Conservation (phyloP, 2,113 vertebrate genomes). For the Paraplagusia blochii region DNA sequence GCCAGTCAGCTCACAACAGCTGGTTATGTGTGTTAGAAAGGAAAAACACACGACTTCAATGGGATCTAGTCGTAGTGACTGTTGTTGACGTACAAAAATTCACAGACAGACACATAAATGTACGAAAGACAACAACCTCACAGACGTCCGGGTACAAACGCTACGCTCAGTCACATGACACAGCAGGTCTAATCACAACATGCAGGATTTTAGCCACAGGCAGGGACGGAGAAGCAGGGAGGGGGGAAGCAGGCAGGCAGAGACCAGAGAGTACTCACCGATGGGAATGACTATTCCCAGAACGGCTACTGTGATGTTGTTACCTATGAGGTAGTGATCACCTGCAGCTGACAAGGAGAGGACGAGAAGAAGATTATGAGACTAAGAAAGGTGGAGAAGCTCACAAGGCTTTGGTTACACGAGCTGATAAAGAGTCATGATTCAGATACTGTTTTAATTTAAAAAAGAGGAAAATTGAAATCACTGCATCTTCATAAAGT, state of each 20-base stretch:
- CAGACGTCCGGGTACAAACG: neutral
- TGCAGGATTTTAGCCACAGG: constrained; percentile 35
- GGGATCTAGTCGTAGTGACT: too few relatives aligned
- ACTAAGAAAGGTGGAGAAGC: constrained; percentile 18
- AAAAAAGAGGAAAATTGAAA: too few relatives aligned
- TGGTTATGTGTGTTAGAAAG: too few relatives aligned
- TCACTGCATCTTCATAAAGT: too few relatives aligned
- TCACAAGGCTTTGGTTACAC: neutral
- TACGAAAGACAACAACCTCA: too few relatives aligned
- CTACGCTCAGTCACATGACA: neutral
- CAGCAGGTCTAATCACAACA: constrained; percentile 11
- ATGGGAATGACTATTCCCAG: constrained; percentile 92
- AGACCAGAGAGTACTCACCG: constrained; percentile 78
- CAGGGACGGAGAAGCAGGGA: constrained; percentile 43
- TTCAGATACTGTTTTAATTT: too few relatives aligned
- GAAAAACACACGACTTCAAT: neutral
- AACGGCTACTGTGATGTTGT: constrained; percentile 89
- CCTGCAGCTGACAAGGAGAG: constrained; percentile 80
- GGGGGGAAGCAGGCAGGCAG: constrained; percentile 54
- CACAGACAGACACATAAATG: constrained; percentile 1
- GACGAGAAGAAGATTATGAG: constrained; percentile 17
- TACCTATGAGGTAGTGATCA: constrained; percentile 83
- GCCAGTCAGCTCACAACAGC: too few relatives aligned
- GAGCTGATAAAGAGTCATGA: too few relatives aligned
- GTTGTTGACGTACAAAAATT: too few relatives aligned